Conservation (phyloP, 2,888 invertebrate genomes). For the Salpingus planirostris region DNA sequence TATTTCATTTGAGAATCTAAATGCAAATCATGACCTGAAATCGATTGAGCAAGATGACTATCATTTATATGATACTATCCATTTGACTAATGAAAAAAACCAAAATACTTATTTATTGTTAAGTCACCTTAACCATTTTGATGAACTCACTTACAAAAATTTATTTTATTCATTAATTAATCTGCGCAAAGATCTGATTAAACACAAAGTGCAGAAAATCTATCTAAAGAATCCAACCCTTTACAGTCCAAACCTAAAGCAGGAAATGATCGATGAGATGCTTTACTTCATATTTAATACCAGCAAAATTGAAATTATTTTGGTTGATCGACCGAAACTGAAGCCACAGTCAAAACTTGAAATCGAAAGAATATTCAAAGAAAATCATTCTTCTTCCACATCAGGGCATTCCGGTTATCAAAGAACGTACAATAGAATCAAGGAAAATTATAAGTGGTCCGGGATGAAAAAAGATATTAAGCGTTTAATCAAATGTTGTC, state of each 20-base stretch:
- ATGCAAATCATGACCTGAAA: no score
- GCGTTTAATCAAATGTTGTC: background rate
- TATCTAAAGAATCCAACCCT: conserved; percentile 10
- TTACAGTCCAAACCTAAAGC: conserved; percentile 5
- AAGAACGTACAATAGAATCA: conserved; percentile 7
- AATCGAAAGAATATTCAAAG: conserved; percentile 7
- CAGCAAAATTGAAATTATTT: conserved; percentile 1
- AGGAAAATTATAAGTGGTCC: conserved; percentile 5
- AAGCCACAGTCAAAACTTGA: conserved; percentile 3
- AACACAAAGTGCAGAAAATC: conserved; percentile 5
- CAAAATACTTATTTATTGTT: no score
- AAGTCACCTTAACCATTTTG: background rate
- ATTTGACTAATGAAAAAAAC: background rate
- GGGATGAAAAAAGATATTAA: conserved; percentile 4
- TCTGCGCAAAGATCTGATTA: no score
- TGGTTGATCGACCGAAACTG: conserved; percentile 2
- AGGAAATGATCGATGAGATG: conserved; percentile 5
- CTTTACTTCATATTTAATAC: conserved; percentile 4
- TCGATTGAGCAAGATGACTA: background rate
- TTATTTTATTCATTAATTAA: no score
- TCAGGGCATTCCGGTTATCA: conserved; percentile 6
- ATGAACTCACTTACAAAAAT: no score
- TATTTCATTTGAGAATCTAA: background rate
- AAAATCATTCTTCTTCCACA: conserved; percentile 5
- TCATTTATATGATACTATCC: conserved; percentile 1